Evolutionary conservation across 1,140 invertebrate genomes (phyloP).

Genomic region (Tetranychus urticae): DNA sequence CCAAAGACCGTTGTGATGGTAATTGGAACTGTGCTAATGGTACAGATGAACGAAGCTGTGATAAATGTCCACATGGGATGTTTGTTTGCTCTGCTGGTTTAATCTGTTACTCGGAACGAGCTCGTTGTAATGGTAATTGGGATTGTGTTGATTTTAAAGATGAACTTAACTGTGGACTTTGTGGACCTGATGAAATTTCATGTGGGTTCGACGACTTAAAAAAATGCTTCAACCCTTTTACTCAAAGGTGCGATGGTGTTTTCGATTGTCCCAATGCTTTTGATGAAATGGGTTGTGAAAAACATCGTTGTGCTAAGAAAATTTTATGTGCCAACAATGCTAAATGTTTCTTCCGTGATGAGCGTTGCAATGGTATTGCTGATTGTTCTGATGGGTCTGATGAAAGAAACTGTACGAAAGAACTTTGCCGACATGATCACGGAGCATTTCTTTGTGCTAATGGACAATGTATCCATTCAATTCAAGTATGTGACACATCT

Average conservation of each 20-base stretch:
- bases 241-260: conserved; percentile 26
- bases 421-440: conserved; percentile 19
- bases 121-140: conserved; percentile 52
- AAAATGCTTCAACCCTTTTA: conserved; percentile 11
- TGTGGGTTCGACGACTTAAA: conserved; percentile 6
- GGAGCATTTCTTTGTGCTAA: conserved; percentile 25
- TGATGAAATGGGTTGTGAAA: conserved; percentile 59
- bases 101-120: conserved; percentile 41
- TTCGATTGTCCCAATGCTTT: conserved; percentile 57
- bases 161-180: conserved; percentile 28
- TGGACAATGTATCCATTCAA: conserved; percentile 21
- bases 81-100: conserved; percentile 50
- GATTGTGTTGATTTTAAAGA: conserved; percentile 61
- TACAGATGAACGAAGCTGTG: conserved; percentile 11
- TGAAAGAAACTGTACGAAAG: conserved; percentile 20
- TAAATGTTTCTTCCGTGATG: conserved; percentile 18
- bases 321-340: conserved; percentile 14
- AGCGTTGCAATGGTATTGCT: conserved; percentile 21
- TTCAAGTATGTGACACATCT: conserved; percentile 22
- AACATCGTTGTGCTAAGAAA: conserved; percentile 18
- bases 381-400: conserved; percentile 20
- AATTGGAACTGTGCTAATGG: conserved; percentile 11
- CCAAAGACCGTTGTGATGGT: conserved; percentile 9
- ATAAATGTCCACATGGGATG: conserved; percentile 31
- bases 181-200: conserved; percentile 5